Percentiles rank a stretch among this genome's conserved stretches.
phyloP scores from a whole-genome alignment of 2,797 vertebrate species.

The Mormyrus hasselquistii region DNA sequence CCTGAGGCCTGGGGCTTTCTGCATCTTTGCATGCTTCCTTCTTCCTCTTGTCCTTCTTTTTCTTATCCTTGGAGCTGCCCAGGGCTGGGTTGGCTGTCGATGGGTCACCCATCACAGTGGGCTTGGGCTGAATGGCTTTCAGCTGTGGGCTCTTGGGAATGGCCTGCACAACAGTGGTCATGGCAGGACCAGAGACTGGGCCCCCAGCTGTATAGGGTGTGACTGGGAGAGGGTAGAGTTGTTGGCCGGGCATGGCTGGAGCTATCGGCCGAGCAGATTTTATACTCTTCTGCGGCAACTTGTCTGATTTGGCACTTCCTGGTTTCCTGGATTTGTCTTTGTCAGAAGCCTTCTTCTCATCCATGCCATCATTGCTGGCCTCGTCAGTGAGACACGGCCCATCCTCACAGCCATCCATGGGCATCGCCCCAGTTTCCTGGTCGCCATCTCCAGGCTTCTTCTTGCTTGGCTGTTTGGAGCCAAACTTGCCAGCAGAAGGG shows the following conservation, averaged over 20 bases:
- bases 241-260: slow-evolving; percentile 75
- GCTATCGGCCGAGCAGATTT: slow-evolving; percentile 84
- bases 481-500: slow-evolving; percentile 82
- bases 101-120: slow-evolving; percentile 72
- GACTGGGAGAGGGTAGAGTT: slow-evolving; percentile 75
- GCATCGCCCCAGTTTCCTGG: slow-evolving; percentile 71
- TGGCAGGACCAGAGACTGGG: slow-evolving; percentile 69
- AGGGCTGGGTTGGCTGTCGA: slow-evolving; percentile 69
- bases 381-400: slow-evolving; percentile 85
- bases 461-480: slow-evolving; percentile 78
- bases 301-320: slow-evolving; percentile 74
- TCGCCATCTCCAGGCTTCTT: slow-evolving; percentile 84
- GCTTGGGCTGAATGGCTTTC: slow-evolving; percentile 83
- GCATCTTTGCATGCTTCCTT: slow-evolving; percentile 77
- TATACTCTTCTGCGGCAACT: slow-evolving; percentile 80
- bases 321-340: slow-evolving; percentile 83
- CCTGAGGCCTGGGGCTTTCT: slow-evolving; percentile 74
- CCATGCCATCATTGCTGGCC: slow-evolving; percentile 86
- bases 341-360: slow-evolving; percentile 77
- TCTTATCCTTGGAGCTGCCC: slow-evolving; percentile 85
- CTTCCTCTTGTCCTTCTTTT: slow-evolving; percentile 94
- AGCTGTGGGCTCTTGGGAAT: slow-evolving; percentile 85
- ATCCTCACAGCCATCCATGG: slow-evolving; percentile 87
- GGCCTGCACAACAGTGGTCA: slow-evolving; percentile 79
- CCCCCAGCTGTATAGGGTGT: slow-evolving; percentile 76